Conservation (phyloP, 2,888 invertebrate genomes). For the Megastigmus dorsalis region DNA sequence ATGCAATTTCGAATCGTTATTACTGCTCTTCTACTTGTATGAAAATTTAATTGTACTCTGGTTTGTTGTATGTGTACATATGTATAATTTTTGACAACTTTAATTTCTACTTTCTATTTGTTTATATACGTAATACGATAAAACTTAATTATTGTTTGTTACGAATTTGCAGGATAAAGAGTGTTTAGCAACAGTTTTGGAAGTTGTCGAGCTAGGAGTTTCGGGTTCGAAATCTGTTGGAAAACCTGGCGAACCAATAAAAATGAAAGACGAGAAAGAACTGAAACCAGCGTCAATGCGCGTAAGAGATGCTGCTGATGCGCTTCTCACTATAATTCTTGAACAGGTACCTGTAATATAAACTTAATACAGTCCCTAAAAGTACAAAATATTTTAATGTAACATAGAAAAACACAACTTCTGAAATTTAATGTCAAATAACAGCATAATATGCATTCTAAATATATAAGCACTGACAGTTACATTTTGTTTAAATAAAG, state of each 20-base stretch:
- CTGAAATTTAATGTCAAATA: too few relatives aligned
- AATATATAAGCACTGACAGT: too few relatives aligned
- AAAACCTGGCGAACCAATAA: constrained; percentile 91
- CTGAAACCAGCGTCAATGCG: constrained; percentile 97
- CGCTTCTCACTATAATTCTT: constrained; percentile 90
- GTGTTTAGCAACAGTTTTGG: constrained; percentile 93
- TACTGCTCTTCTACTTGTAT: too few relatives aligned
- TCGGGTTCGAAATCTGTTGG: constrained; percentile 94
- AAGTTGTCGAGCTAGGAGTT: constrained; percentile 97
- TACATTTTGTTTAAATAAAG: constrained; percentile 68
- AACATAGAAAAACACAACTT: too few relatives aligned
- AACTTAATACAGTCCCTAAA: too few relatives aligned
- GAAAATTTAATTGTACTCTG: too few relatives aligned
- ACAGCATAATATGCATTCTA: too few relatives aligned
- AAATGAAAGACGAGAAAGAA: constrained; percentile 96
- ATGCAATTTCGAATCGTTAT: not conserved
- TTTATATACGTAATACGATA: not conserved
- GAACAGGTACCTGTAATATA: constrained; percentile 86
- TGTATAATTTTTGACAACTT: not conserved
- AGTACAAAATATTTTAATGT: too few relatives aligned
- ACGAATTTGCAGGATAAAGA: constrained; percentile 85
- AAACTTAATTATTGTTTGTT: not conserved
- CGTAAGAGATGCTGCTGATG: constrained; percentile 98
- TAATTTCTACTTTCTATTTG: not conserved
- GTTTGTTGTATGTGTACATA: too few relatives aligned